Evolutionary conservation across 1,140 invertebrate genomes (phyloP), one percentile per base, ranked within the genome.

Genomic region (Eumeta japonica): DNA sequence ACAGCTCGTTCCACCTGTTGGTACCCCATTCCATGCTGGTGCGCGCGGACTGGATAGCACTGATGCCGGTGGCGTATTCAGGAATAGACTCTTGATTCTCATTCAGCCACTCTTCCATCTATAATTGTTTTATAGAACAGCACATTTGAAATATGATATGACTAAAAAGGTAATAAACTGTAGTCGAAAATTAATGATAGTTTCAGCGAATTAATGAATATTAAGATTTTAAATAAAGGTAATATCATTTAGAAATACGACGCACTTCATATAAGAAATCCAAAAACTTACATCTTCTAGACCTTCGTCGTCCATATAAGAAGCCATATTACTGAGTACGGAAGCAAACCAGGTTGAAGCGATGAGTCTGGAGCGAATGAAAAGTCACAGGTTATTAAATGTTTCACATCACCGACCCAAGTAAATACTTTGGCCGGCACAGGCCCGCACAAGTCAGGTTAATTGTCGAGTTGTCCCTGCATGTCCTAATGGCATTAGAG

Each of bases 21-120:
- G 50, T 55, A 3, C 68, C 68, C 68, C 68, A 73, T 9, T 54
- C 19, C 50, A 63, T 64, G 33, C 43, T 66, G 4, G 38, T 16
- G 16, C 62, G 51, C 1, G 59, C 46, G n/a, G 55, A 59, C 1
- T 16, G 11, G 29, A 73, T 60, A 3, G 58, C 51, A 16, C 34
- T 59, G 2, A 65, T 32, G 5, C 64, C 68, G 2, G 49, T 45
- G n/a, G 43, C 39, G 33, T 42, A 51, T 20, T 60, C 53, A 1
- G 62, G 55, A 18, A 68, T 38, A 1, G 24, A 29, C 1, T 37
- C 41, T 33, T 57, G 40, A 16, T 58, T 55, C 0, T 19, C 39
- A 10, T 17, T 28, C 1, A 73, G 46, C 65, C 65, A 73, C 35
- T 48, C 13, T 29, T 68, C 60, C 65, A 73, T 67, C 68, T 73